Conservation (phyloP, 2,113 vertebrate genomes). For the Donacobius atricapilla region DNA sequence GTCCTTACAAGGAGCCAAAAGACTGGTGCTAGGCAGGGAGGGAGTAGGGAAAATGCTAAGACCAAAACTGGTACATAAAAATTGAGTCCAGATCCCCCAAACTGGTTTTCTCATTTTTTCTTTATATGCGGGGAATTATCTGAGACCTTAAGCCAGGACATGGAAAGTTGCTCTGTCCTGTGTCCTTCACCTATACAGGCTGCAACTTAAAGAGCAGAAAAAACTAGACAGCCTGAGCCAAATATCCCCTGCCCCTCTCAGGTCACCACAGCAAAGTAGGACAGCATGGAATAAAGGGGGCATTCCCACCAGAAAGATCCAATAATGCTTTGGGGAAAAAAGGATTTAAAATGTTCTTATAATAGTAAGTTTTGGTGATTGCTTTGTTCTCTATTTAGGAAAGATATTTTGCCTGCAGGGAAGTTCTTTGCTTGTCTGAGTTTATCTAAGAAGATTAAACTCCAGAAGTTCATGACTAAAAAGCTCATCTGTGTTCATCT, state of each 20-base stretch:
- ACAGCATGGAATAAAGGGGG: not conserved
- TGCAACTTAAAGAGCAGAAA: not conserved
- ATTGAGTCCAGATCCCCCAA: not conserved
- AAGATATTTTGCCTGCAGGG: not conserved
- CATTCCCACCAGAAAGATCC: not conserved
- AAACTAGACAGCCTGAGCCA: not conserved
- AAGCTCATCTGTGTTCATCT: conserved; percentile 29
- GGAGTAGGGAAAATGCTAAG: not conserved
- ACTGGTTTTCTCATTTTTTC: not conserved
- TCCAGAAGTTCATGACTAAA: conserved; percentile 25
- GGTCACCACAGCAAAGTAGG: not conserved
- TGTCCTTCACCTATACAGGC: not conserved
- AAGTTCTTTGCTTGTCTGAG: conserved; percentile 27
- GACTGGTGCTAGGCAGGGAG: not conserved
- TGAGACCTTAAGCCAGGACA: not conserved
- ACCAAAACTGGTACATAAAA: not conserved
- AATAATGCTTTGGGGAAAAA: not conserved
- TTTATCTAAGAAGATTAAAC: conserved; percentile 54
- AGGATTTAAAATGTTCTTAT: not conserved
- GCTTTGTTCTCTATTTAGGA: conserved; percentile 11
- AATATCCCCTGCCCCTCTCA: not conserved
- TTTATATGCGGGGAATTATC: not conserved
- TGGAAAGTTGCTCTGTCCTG: not conserved
- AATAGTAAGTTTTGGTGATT: not conserved
- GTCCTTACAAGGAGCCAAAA: not conserved